These are phyloP conservation scores for Drosophila carrolli DNA, from an alignment of 1,140 invertebrate genomes.

Conservation along the genomic window DNA sequence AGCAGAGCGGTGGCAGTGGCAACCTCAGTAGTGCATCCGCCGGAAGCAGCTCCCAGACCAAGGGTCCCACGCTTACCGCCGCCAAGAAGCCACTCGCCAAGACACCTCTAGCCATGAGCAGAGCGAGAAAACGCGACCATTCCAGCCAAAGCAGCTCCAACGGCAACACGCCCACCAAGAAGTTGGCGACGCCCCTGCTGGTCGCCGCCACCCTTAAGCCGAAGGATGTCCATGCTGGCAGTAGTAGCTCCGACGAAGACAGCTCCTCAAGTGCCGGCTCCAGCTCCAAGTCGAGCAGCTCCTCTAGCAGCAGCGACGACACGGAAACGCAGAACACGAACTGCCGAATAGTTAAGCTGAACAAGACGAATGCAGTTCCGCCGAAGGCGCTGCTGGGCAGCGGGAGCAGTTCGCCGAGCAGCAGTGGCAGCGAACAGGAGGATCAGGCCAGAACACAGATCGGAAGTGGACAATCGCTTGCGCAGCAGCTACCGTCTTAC, in stretches of 20 bases:
- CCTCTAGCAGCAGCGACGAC: conserved; percentile 49
- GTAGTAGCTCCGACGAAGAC: conserved; percentile 56
- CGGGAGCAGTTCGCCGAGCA: conserved; percentile 27
- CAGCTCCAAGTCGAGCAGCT: conserved; percentile 62
- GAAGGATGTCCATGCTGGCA: conserved; percentile 1
- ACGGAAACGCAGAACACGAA: conserved; percentile 45
- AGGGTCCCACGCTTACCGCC: conserved; percentile 73
- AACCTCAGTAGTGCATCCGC: conserved; percentile 57
- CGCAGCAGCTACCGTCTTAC: conserved; percentile 20
- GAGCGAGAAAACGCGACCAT: conserved; percentile 47
- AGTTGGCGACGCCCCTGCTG: conserved; percentile 32
- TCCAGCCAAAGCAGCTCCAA: conserved; percentile 69
- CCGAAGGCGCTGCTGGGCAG: conserved; percentile 17
- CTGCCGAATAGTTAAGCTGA: conserved; percentile 35
- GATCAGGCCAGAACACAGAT: conserved; percentile 14
- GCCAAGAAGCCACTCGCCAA: conserved; percentile 74
- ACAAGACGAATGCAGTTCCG: conserved; percentile 36
- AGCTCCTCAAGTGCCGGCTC: conserved; percentile 58
- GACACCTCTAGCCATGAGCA: conserved; percentile 19
- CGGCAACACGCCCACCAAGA: conserved; percentile 67
- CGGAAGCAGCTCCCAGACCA: conserved; percentile 60
- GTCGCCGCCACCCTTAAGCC: conserved; percentile 6
- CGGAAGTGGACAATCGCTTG: conserved; percentile 17
- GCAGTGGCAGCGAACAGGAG: conserved; percentile 34
- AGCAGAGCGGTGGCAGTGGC: conserved; percentile 46